phyloP scores from a whole-genome alignment of 1,140 invertebrate species.

The Adoxophyes honmai region DNA sequence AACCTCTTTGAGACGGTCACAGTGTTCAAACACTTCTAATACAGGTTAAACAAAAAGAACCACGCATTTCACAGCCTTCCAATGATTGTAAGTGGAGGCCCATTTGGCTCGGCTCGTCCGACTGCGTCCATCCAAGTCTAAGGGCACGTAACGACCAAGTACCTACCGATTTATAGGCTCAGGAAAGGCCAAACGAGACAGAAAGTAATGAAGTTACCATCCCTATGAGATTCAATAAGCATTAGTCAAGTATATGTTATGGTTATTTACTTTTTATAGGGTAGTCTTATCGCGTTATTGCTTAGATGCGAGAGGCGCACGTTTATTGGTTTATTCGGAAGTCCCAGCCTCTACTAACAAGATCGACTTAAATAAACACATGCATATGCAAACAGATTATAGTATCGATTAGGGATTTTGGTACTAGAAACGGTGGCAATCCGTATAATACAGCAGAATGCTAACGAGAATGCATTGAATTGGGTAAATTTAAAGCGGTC shows the following conservation, averaged over 20 bases:
- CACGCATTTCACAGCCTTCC: not conserved
- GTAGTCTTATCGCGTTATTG: constrained; percentile 1
- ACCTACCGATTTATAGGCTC: not conserved
- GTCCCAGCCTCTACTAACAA: no score
- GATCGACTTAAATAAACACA: no score
- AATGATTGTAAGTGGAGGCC: not conserved
- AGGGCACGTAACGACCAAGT: not conserved
- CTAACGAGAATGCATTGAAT: no score
- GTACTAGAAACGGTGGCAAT: no score
- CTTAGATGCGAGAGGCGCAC: not conserved
- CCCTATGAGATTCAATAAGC: constrained; percentile 9
- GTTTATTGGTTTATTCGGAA: no score
- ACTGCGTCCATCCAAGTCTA: not conserved
- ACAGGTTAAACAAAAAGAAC: no score
- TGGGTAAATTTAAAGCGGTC: no score
- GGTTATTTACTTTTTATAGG: constrained; percentile 1
- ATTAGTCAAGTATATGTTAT: constrained; percentile 10
- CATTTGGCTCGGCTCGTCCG: not conserved
- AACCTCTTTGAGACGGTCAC: no score
- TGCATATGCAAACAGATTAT: no score
- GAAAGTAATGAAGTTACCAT: constrained; percentile 6
- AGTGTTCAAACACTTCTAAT: no score
- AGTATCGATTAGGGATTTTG: no score
- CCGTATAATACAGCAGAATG: no score
- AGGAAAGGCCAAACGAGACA: not conserved